Evolutionary conservation across 1,140 invertebrate genomes (phyloP).

Genomic region (Thalassaphorura encarpata): DNA sequence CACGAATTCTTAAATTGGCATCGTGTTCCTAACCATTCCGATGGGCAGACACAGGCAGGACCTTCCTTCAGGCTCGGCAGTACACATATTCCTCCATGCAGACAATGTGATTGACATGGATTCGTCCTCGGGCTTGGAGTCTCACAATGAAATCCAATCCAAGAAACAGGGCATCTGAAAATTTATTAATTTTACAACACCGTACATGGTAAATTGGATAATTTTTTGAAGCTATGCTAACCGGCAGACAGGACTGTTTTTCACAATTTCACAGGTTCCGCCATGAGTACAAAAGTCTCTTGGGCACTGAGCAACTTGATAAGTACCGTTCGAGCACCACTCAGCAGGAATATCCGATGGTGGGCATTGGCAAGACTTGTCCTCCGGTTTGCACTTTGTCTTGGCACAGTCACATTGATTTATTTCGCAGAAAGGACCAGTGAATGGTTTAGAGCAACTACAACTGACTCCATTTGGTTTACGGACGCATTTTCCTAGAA

Average conservation of each 20-base stretch:
- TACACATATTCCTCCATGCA: conserved; percentile 48
- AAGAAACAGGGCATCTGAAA: conserved; percentile 41
- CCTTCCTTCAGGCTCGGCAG: conserved; percentile 30
- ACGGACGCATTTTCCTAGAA: conserved; percentile 30
- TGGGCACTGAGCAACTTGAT: conserved; percentile 15
- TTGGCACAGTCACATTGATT: conserved; percentile 42
- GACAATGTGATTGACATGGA: conserved; percentile 46
- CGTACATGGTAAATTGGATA: not conserved
- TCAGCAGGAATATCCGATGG: conserved; percentile 4
- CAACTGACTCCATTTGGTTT: conserved; percentile 35
- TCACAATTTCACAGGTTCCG: conserved; percentile 38
- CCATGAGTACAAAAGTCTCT: conserved; percentile 39
- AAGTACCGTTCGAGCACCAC: conserved; percentile 4
- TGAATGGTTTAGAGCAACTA: conserved; percentile 43
- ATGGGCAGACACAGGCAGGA: conserved; percentile 46
- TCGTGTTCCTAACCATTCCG: conserved; percentile 40
- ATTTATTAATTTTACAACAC: no score
- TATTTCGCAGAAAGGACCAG: conserved; percentile 47
- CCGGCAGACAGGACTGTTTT: conserved; percentile 37
- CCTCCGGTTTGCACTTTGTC: conserved; percentile 32
- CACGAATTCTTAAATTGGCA: conserved; percentile 39
- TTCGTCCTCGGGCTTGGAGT: conserved; percentile 43
- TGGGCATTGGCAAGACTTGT: conserved; percentile 30
- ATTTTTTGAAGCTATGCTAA: conserved; percentile 26
- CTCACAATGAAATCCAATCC: conserved; percentile 45